phyloP scores from a whole-genome alignment of 2,113 vertebrate species.

The Xenopus tropicalis region DNA sequence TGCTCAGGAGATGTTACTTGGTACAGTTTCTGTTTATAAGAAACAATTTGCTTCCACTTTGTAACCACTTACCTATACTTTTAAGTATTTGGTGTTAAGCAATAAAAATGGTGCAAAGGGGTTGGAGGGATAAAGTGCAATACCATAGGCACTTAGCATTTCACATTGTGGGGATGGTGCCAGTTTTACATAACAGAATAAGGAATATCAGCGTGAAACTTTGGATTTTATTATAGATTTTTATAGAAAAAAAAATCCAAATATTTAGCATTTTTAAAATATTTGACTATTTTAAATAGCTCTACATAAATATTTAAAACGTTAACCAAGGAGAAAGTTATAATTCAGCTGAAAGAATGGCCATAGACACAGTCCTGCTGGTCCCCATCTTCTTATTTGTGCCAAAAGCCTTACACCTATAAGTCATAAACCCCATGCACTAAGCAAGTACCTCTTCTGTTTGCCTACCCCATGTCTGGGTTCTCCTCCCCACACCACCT shows the following conservation, averaged over 20 bases:
- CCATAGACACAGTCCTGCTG: too few relatives aligned
- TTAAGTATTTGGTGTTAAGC: slow-evolving; percentile 29
- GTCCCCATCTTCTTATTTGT: too few relatives aligned
- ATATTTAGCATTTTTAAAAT: slow-evolving; percentile 15
- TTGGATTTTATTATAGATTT: slow-evolving; percentile 3
- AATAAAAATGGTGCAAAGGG: slow-evolving; percentile 38
- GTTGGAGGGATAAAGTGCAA: slow-evolving; percentile 26
- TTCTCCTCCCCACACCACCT: too few relatives aligned
- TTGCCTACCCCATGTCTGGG: too few relatives aligned
- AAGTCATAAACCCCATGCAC: too few relatives aligned
- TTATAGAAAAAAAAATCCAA: not conserved
- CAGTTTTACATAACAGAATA: slow-evolving; percentile 6
- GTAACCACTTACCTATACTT: slow-evolving; percentile 36
- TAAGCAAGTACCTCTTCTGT: too few relatives aligned
- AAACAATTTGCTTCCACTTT: slow-evolving; percentile 45
- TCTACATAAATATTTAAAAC: too few relatives aligned
- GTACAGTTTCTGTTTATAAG: slow-evolving; percentile 46
- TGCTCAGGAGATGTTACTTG: slow-evolving; percentile 61
- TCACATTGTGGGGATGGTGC: slow-evolving; percentile 22
- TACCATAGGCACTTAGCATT: slow-evolving; percentile 31
- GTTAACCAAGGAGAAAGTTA: too few relatives aligned
- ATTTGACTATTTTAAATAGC: not conserved
- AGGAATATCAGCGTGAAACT: slow-evolving; percentile 2
- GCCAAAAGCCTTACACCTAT: too few relatives aligned
- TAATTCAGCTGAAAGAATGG: too few relatives aligned